These are phyloP conservation scores for Tenodera sinensis DNA, from an alignment of 2,888 invertebrate genomes.

Conservation along the genomic window DNA sequence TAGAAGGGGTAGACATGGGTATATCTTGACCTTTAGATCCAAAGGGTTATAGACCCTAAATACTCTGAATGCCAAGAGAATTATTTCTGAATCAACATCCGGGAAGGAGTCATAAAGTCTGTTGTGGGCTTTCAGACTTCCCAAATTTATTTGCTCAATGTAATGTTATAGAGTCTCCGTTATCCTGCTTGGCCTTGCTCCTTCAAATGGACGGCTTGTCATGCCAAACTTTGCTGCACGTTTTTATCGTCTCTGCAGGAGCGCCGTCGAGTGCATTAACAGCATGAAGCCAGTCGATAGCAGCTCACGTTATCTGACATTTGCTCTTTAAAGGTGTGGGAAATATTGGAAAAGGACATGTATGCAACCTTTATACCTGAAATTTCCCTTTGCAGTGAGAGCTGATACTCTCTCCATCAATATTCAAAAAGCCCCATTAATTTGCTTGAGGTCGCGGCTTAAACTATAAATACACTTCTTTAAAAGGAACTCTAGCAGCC, in stretches of 20 bases:
- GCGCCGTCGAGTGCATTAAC: neutral
- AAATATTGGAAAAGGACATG: neutral
- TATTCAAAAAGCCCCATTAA: no score
- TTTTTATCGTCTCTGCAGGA: neutral
- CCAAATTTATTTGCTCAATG: neutral
- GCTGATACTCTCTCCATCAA: no score
- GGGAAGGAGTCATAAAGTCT: neutral
- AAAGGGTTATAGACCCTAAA: neutral
- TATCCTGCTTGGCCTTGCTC: neutral
- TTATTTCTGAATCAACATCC: neutral
- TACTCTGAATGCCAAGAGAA: neutral
- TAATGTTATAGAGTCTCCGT: neutral
- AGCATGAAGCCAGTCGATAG: neutral
- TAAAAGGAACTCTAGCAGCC: no score
- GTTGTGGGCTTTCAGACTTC: neutral
- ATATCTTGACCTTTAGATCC: neutral
- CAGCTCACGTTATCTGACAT: neutral
- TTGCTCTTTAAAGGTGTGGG: neutral
- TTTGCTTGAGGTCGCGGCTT: no score
- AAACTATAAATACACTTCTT: no score
- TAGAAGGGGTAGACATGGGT: neutral
- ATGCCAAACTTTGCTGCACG: neutral
- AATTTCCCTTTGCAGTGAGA: no score
- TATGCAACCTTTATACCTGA: no score
- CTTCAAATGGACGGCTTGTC: neutral